Evolutionary conservation across 2,113 vertebrate genomes (phyloP).

Genomic region (Perca flavescens): DNA sequence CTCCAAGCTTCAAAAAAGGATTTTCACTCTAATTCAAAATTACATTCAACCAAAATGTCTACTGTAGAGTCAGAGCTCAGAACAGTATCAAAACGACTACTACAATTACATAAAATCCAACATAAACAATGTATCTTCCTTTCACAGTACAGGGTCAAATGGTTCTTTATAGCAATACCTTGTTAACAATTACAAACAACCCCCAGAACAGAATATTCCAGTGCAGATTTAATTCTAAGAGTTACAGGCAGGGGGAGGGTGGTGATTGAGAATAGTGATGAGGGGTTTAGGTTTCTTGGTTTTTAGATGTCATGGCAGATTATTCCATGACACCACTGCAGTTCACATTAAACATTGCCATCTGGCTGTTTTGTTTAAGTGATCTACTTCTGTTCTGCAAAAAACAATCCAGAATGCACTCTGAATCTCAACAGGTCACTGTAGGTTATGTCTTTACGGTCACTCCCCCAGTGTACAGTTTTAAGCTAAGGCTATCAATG

Average conservation of each 20-base stretch:
- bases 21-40: background rate
- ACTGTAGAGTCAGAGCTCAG: background rate
- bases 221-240: background rate
- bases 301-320: background rate
- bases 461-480: background rate
- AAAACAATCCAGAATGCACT: background rate
- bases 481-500: conserved; percentile 3
- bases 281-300: background rate
- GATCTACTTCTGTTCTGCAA: background rate
- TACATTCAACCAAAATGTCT: background rate
- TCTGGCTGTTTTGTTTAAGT: background rate
- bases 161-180: background rate
- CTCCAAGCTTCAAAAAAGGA: background rate
- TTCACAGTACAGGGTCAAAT: background rate
- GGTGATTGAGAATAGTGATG: background rate
- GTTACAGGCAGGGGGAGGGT: background rate
- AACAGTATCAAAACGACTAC: background rate
- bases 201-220: background rate
- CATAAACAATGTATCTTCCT: background rate
- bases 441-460: background rate
- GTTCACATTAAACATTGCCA: background rate
- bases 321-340: background rate
- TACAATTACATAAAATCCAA: background rate
- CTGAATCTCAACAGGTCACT: background rate
- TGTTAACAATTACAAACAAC: background rate